Base-by-base conservation (phyloP, 2,888 invertebrate species). In the Erebia palarica region DNA sequence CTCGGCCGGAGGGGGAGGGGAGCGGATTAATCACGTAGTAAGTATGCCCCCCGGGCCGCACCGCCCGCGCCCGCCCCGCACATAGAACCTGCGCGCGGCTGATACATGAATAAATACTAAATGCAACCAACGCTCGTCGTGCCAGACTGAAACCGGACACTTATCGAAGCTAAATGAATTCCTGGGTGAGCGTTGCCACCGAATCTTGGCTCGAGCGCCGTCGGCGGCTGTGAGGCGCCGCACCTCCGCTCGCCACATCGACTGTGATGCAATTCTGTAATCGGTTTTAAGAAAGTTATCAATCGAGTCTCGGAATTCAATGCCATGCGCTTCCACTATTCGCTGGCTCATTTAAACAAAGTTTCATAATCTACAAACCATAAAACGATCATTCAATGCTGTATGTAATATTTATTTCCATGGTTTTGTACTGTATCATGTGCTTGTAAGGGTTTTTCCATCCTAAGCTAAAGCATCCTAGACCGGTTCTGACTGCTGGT, bases 131-230 rank as follows among this genome's bases (percentile, higher is more conserved):
- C 85, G 86, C 83, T 86, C 86, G 84, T 81, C 85, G 91, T 91
- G 90, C 90, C 91, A 91, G 89, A 91, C 92, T 91, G 91, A 91
- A 92, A 92, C 91, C 91, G 91, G 92, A 93, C 89, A 91, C 92
- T 91, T 87, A 87, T 88, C 84, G 84, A 81, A 82, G 83, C 89
- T 85, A 89, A 90, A 89, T 87, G 86, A 87, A 91, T 91, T 91
- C 91, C 89, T 87, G 83, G 81, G 84, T 89, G 87, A 87, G 80
- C 86, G 86, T 87, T 90, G 89, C 91, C 89, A 89, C 87, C 86
- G 88, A 86, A 83, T 84, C 76, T 82, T 83, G 86, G 79, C 82
- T 73, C 67, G 65, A 59, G 71, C 67, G 71, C 73, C 70, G 75
- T 68, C 72, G 77, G 73, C 74, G 71, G 74, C 72, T 71, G 71